A percentile compares a stretch with the other conserved stretches of the same genome.
These are phyloP conservation scores for Paracentrotus lividus DNA, from an alignment of 53 echinoderm and acorn worm genomes.

Conservation along the genomic window DNA sequence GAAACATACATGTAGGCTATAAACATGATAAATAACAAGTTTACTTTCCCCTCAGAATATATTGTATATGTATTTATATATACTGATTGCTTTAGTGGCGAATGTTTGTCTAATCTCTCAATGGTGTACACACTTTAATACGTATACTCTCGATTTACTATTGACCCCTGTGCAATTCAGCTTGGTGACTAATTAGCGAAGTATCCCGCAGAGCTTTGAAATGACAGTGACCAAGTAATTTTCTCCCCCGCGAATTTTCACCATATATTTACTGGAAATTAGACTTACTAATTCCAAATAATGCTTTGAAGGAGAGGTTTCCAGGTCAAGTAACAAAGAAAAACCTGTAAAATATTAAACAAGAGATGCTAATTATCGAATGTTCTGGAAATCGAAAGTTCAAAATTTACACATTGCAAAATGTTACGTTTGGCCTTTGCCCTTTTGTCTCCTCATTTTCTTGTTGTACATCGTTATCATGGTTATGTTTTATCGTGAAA, in stretches of 20 bases:
- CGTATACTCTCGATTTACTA: not conserved
- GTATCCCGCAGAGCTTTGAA: not conserved
- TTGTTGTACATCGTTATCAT: too few relatives aligned
- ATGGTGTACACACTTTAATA: not conserved
- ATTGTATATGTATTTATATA: too few relatives aligned
- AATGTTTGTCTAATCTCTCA: too few relatives aligned
- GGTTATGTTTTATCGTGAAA: too few relatives aligned
- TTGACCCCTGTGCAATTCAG: not conserved
- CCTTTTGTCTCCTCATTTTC: too few relatives aligned
- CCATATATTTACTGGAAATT: not conserved
- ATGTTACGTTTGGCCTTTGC: too few relatives aligned
- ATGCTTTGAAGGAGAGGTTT: not conserved
- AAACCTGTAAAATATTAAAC: not conserved
- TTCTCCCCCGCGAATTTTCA: not conserved
- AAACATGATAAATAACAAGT: too few relatives aligned
- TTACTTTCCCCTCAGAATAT: too few relatives aligned
- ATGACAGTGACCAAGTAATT: not conserved
- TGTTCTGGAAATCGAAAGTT: not conserved
- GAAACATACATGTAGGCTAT: too few relatives aligned
- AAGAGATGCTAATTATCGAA: not conserved
- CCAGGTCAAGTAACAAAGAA: not conserved
- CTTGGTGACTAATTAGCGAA: slow-evolving; percentile 1
- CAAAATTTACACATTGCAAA: too few relatives aligned
- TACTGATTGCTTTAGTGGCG: too few relatives aligned
- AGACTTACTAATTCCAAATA: not conserved